phyloP scores from a whole-genome alignment of 2,888 invertebrate species.

The Drosophila melanocephala region DNA sequence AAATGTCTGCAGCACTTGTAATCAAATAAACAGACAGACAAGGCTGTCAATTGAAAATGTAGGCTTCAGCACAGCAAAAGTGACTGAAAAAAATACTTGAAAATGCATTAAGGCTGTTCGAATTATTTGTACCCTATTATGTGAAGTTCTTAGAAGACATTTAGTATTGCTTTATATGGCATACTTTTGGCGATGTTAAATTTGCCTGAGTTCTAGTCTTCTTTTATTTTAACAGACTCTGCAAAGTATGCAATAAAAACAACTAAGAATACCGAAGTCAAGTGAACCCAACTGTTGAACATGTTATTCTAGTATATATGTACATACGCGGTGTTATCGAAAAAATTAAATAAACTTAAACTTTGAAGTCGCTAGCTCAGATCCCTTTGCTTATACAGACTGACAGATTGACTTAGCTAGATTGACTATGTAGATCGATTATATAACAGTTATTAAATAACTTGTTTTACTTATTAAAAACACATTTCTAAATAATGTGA shows the following conservation, averaged over 20 bases:
- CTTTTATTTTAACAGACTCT: neutral
- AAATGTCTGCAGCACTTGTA: slow-evolving; percentile 60
- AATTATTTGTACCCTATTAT: neutral
- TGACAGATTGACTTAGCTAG: neutral
- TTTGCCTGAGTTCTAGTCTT: neutral
- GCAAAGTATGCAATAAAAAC: slow-evolving; percentile 38
- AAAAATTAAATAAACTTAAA: neutral
- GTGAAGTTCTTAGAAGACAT: neutral
- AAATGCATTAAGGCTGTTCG: neutral
- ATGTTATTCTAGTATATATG: neutral
- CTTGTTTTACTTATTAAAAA: neutral
- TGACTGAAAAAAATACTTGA: slow-evolving; percentile 1
- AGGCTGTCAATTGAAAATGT: slow-evolving; percentile 53
- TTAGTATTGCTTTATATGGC: neutral
- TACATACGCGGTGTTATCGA: too few species aligned
- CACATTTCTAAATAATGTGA: neutral
- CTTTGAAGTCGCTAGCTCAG: neutral
- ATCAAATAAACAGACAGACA: slow-evolving; percentile 63
- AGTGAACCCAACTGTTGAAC: neutral
- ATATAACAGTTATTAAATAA: neutral
- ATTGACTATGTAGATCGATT: neutral
- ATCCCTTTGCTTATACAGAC: neutral
- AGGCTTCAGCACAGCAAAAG: slow-evolving; percentile 15
- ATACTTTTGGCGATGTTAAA: slow-evolving; percentile 17
- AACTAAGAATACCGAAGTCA: too few species aligned